A percentile compares a stretch with the other conserved stretches of the same genome.
Conservation (phyloP, 2,797 vertebrate genomes). For the Synaphobranchus kaupii region DNA sequence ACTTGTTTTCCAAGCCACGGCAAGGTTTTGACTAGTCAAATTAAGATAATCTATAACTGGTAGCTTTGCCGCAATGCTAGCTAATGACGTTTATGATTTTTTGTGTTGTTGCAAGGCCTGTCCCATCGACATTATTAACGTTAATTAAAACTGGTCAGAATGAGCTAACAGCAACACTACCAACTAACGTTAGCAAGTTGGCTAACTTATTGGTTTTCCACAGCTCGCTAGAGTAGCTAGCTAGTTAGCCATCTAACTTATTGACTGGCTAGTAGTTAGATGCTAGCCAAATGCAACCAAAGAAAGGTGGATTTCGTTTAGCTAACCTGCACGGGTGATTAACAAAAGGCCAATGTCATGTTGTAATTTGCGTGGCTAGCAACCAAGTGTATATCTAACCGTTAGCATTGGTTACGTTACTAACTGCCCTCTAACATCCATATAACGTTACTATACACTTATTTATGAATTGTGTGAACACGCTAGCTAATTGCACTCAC, state of each 20-base stretch:
- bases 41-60: not conserved
- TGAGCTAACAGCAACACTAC: not conserved
- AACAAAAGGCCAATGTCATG: not conserved
- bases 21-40: not conserved
- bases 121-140: too few species aligned
- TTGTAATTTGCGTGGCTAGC: not conserved
- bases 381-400: not conserved
- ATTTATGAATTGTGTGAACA: not conserved
- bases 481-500: not conserved
- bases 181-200: not conserved
- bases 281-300: not conserved
- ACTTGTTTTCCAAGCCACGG: not conserved
- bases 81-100: too few species aligned
- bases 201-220: not conserved
- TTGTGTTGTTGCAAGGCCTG: too few species aligned
- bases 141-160: not conserved
- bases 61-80: too few species aligned
- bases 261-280: not conserved
- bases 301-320: not conserved
- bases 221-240: not conserved
- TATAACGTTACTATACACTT: not conserved
- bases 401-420: not conserved
- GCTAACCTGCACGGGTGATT: not conserved
- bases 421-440: not conserved
- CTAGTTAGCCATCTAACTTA: not conserved